phyloP scores from a whole-genome alignment of 1,140 invertebrate genomes.

The Ips typographus region DNA sequence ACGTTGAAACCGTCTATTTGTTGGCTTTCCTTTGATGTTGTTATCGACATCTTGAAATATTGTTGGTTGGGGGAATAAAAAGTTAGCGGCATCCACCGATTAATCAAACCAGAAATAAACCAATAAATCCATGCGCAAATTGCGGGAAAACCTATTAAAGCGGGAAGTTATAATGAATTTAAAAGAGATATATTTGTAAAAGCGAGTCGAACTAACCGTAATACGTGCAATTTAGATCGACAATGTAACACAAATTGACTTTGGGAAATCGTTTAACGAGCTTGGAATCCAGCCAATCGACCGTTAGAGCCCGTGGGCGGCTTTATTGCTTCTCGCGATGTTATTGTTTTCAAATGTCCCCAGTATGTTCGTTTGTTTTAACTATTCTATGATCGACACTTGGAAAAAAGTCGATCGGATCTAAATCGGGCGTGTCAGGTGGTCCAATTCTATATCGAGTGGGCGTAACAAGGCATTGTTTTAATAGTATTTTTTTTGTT shows the following conservation, averaged over 20 bases:
- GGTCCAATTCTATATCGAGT: background rate
- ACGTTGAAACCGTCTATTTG: too few species aligned
- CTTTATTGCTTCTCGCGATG: slow-evolving; percentile 28
- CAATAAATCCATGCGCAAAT: too few species aligned
- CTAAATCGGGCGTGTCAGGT: background rate
- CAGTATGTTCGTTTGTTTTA: too few species aligned
- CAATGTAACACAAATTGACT: slow-evolving; percentile 36
- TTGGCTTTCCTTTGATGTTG: too few species aligned
- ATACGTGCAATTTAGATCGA: slow-evolving; percentile 33
- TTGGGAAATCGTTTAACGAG: slow-evolving; percentile 31
- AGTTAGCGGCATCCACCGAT: too few species aligned
- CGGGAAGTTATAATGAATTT: slow-evolving; percentile 20
- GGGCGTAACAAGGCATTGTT: background rate
- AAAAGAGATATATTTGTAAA: slow-evolving; percentile 14
- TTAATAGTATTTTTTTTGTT: slow-evolving; percentile 7
- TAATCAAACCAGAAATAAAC: too few species aligned
- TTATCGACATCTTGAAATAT: too few species aligned
- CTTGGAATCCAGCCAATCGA: slow-evolving; percentile 33
- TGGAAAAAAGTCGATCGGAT: background rate
- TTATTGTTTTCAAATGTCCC: slow-evolving; percentile 24
- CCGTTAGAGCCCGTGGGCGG: slow-evolving; percentile 28
- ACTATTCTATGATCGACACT: too few species aligned
- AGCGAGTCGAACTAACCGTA: slow-evolving; percentile 22
- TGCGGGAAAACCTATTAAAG: background rate
- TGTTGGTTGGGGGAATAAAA: too few species aligned